Evolutionary conservation across 2,113 vertebrate genomes (phyloP).

Genomic region (Pagrus major): DNA sequence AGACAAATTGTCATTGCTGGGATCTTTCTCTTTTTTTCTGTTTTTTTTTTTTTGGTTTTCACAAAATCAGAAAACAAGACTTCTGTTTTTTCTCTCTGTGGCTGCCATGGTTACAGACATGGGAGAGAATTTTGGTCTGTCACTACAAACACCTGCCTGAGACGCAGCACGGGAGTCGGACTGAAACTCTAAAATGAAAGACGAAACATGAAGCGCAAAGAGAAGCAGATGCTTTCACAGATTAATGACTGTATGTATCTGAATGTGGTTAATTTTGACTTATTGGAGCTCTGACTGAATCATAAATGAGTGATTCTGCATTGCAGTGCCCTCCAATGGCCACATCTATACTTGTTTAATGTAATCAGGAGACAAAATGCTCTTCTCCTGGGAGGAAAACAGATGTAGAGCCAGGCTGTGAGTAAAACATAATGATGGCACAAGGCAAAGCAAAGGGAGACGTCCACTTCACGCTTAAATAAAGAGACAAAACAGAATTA

Average conservation of each 20-base stretch:
- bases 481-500: not conserved
- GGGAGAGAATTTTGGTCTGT: conserved; percentile 29
- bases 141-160: conserved; percentile 24
- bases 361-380: conserved; percentile 15
- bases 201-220: conserved; percentile 10
- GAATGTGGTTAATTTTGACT: conserved; percentile 5
- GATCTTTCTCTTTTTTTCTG: not conserved
- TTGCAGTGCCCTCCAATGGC: conserved; percentile 74
- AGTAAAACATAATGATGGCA: not conserved
- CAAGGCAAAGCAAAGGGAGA: not conserved
- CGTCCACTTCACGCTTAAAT: not conserved
- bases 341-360: conserved; percentile 22
- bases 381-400: conserved; percentile 39
- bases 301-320: conserved; percentile 50
- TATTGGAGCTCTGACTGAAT: not conserved
- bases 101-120: conserved; percentile 77
- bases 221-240: not conserved
- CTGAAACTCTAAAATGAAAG: not conserved
- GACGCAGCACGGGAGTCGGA: conserved; percentile 16
- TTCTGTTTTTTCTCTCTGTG: conserved; percentile 11
- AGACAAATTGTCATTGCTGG: not conserved
- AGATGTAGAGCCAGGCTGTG: conserved; percentile 24
- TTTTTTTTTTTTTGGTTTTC: conserved; percentile 9
- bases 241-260: not conserved
- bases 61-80: conserved; percentile 43